phyloP scores from a whole-genome alignment of 2,113 vertebrate species.

The Crotalus viridis region DNA sequence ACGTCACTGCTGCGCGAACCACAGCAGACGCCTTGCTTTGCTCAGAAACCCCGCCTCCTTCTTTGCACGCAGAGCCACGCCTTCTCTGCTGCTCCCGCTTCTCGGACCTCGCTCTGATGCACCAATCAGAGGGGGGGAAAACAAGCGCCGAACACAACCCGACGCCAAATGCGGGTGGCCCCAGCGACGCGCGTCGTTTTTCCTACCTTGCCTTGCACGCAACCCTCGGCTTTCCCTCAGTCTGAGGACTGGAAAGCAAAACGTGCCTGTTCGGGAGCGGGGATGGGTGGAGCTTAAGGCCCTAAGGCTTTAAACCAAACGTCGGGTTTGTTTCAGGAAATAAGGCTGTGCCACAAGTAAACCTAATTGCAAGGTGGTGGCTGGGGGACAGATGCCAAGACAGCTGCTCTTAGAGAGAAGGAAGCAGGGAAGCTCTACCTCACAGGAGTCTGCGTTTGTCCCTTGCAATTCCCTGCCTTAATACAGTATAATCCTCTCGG shows the following conservation, averaged over 20 bases:
- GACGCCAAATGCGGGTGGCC: neutral
- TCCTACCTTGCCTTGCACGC: neutral
- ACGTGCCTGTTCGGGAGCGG: neutral
- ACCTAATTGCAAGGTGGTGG: neutral
- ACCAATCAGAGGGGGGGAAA: neutral
- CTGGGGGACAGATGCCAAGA: neutral
- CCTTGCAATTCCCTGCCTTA: neutral
- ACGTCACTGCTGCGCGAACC: neutral
- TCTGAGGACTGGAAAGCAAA: neutral
- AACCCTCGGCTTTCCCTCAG: neutral
- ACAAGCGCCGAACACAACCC: neutral
- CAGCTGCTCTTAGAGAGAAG: neutral
- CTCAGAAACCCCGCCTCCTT: fast-evolving
- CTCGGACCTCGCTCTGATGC: neutral
- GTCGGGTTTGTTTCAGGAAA: neutral
- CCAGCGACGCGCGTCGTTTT: neutral
- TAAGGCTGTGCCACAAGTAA: neutral
- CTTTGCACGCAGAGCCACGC: fast-evolving
- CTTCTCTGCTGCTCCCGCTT: neutral
- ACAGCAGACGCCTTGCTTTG: neutral
- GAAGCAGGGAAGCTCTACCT: neutral
- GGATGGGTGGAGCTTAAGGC: neutral
- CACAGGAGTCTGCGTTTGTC: neutral
- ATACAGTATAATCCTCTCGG: neutral
- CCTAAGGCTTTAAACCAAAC: neutral